Evolutionary conservation across 2,113 vertebrate genomes (phyloP).

Genomic region (Pyrgilauda ruficollis): DNA sequence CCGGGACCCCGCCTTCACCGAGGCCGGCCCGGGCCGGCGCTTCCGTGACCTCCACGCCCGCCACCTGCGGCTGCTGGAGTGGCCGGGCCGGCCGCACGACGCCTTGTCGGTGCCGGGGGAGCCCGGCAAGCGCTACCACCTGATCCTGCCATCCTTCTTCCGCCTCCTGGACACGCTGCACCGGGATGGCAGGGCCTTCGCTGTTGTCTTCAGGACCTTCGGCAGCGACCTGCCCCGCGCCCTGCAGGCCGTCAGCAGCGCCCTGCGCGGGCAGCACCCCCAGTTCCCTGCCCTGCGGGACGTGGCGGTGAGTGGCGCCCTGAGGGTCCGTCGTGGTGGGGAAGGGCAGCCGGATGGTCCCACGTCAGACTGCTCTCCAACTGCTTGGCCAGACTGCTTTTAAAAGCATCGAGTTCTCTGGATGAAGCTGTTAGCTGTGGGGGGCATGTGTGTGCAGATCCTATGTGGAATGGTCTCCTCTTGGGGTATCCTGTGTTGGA

Average conservation of each 20-base stretch:
- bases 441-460: not conserved
- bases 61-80: conserved; percentile 79
- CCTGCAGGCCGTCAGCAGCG: conserved; percentile 67
- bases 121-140: conserved; percentile 77
- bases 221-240: conserved; percentile 79
- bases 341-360: not conserved
- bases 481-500: accelerated
- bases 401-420: not conserved
- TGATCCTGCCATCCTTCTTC: conserved; percentile 89
- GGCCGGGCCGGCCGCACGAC: conserved; percentile 74
- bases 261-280: conserved; percentile 81
- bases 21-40: conserved; percentile 56
- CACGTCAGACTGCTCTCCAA: not conserved
- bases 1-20: conserved; percentile 74
- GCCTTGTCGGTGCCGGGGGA: conserved; percentile 74
- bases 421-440: not conserved
- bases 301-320: conserved; percentile 51
- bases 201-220: conserved; percentile 84
- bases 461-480: not conserved
- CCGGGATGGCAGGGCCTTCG: conserved; percentile 71
- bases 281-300: conserved; percentile 79
- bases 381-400: not conserved
- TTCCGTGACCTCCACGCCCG: conserved; percentile 74
- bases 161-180: conserved; percentile 78
- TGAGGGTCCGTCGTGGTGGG: accelerated